Base-by-base conservation (phyloP, 1,140 invertebrate species). In the Bombus picipes region DNA sequence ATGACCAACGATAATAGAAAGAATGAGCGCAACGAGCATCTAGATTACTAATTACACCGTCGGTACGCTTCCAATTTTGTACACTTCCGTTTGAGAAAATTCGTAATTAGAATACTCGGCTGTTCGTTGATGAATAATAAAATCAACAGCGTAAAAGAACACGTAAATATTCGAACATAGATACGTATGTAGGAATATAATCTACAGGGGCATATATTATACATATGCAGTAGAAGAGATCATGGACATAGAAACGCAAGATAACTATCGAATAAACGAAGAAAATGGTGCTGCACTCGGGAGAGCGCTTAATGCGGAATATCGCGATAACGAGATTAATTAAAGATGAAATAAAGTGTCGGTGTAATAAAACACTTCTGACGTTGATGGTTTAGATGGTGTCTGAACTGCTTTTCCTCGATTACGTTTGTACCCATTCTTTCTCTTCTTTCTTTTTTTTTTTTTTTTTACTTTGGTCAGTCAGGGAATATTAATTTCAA, bases 201-300 rank as follows among this genome's bases (percentile, higher is more conserved):
- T 68, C n/a, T 22, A 15, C 32, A 34, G 13, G 2, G 8, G 32
- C 15, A 53, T 53, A 53, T 53, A 53, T 18, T 53, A 53, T 53
- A 53, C 47, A 8, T n/a, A 15, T 18, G 15, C 32, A 6, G 39
- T 25, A 18, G 43, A 37, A 41, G 18, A 80, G 78, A 53, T 68
- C 53, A 68, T n/a, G 41, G 22, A 34, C 18, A 8, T 53, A 53
- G 47, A 53, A 53, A 53, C 47, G 6, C 39, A 39, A 81, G 87
- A 89, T 89, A 47, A 32, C 75, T 65, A 89, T 88, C 86, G 13
- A 22, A 8, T 15, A 18, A 68, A 39, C 65, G 62, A 81, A 77
- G 22, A 77, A 75, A 88, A 65, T 57, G 18, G 9, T 25, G n/a
- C 25, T 66, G 62, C 59, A 47, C 28, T 34, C 22, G 18, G 28